phyloP scores from a whole-genome alignment of 2,113 vertebrate species.

The Choloepus hoffmanni region DNA sequence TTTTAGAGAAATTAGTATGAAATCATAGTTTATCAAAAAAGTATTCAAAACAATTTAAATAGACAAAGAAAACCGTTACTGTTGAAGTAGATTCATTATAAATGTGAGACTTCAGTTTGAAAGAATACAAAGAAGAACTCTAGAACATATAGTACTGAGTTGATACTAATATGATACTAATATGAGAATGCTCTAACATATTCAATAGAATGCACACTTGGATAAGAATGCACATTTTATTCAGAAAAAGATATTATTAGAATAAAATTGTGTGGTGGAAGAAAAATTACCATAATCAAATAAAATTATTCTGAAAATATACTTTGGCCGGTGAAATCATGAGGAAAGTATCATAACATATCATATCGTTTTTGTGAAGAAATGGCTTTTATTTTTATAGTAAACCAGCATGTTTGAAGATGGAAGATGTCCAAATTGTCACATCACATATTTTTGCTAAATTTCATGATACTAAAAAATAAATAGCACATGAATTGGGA shows the following conservation, averaged over 20 bases:
- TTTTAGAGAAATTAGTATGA: background rate
- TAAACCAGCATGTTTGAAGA: background rate
- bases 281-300: constrained; percentile 47
- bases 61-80: constrained; percentile 70
- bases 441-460: constrained; percentile 59
- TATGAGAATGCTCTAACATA: constrained; percentile 60
- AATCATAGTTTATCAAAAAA: constrained; percentile 28
- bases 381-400: constrained; percentile 59
- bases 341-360: constrained; percentile 33
- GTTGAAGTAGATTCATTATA: constrained; percentile 78
- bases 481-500: constrained; percentile 21
- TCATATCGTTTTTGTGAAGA: background rate
- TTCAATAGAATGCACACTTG: constrained; percentile 58
- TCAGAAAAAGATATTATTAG: background rate
- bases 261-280: background rate
- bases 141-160: constrained; percentile 72
- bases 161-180: constrained; percentile 14
- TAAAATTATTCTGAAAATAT: constrained; percentile 23
- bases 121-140: constrained; percentile 74
- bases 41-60: constrained; percentile 52
- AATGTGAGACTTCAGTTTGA: constrained; percentile 80
- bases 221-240: constrained; percentile 71
- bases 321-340: background rate
- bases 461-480: constrained; percentile 46
- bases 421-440: constrained; percentile 45